Percentiles rank a stretch among this genome's conserved stretches.
Evolutionary conservation across 2,888 invertebrate genomes (phyloP).

Genomic region (Drosophila cognata): DNA sequence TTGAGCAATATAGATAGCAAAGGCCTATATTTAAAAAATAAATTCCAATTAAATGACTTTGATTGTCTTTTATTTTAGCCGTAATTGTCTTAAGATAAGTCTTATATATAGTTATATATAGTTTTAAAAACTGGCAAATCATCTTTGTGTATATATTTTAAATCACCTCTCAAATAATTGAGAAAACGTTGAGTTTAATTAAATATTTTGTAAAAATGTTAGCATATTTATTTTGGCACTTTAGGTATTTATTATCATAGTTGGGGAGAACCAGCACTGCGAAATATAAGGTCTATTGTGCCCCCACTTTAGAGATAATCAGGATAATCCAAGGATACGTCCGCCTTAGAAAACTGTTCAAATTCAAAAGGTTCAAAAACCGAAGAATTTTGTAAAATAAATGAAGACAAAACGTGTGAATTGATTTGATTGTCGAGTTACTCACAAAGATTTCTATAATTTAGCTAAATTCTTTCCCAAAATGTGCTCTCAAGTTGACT

Average conservation of each 20-base stretch:
- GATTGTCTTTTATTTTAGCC: not conserved
- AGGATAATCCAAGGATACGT: not conserved
- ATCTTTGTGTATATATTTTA: not conserved
- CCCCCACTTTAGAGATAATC: too few relatives aligned
- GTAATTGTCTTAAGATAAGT: too few relatives aligned
- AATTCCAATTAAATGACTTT: not conserved
- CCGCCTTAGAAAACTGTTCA: not conserved
- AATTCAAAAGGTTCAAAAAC: not conserved
- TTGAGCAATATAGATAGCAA: not conserved
- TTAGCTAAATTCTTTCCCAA: not conserved
- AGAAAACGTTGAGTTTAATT: not conserved
- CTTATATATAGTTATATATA: too few relatives aligned
- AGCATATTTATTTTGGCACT: not conserved
- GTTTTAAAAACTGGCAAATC: not conserved
- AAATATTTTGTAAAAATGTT: not conserved
- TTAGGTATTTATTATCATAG: too few relatives aligned
- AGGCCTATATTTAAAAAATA: not conserved
- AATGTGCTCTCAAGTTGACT: not conserved
- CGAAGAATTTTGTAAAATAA: not conserved
- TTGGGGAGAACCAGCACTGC: too few relatives aligned
- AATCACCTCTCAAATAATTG: not conserved
- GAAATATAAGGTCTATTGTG: too few relatives aligned
- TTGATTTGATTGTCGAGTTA: not conserved
- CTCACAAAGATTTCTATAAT: not conserved
- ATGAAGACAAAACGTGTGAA: not conserved